phyloP scores from a whole-genome alignment of 2,888 invertebrate genomes.

The Allacma fusca region DNA sequence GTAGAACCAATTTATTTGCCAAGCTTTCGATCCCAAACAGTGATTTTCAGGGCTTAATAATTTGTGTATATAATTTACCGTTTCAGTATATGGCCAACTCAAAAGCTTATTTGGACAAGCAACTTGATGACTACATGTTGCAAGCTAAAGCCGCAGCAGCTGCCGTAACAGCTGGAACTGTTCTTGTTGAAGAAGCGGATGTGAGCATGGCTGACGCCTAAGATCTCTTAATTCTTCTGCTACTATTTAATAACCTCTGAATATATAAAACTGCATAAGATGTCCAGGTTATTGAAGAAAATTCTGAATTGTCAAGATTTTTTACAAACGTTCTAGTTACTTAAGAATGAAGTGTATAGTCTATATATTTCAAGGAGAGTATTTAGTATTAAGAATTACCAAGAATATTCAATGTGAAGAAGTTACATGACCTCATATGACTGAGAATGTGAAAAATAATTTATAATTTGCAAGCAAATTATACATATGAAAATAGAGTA shows the following conservation, averaged over 20 bases:
- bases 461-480: conserved; percentile 9
- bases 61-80: too few relatives aligned
- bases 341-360: background rate
- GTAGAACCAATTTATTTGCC: too few relatives aligned
- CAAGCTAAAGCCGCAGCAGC: conserved; percentile 45
- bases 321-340: too few relatives aligned
- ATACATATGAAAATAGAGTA: background rate
- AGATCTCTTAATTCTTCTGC: background rate
- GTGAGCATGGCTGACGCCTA: conserved; percentile 36
- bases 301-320: too few relatives aligned
- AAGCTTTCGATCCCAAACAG: too few relatives aligned
- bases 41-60: too few relatives aligned
- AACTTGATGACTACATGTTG: conserved; percentile 54
- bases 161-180: conserved; percentile 28
- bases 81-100: conserved; percentile 57
- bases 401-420: too few relatives aligned
- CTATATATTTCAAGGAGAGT: background rate
- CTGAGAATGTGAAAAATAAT: background rate
- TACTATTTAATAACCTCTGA: too few relatives aligned
- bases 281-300: too few relatives aligned
- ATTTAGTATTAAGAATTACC: background rate
- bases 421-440: background rate
- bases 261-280: too few relatives aligned
- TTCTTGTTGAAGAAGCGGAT: conserved; percentile 27
- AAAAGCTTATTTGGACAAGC: conserved; percentile 52